Evolutionary conservation across 2,797 vertebrate species (phyloP), one percentile per base, ranked within the genome.

Genomic region (Acestrorhynchus altus): DNA sequence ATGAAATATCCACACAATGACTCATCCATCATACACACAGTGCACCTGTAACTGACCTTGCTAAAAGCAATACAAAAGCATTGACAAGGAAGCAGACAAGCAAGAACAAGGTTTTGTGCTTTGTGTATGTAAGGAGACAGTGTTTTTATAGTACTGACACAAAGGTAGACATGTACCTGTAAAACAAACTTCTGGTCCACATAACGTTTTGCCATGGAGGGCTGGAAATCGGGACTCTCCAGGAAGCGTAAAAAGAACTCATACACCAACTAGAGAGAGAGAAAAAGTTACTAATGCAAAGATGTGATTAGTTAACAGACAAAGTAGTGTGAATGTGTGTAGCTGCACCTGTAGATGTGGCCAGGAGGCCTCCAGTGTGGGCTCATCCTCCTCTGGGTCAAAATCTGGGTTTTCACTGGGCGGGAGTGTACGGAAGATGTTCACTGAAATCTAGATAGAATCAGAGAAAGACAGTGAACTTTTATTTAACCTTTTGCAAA

Each of bases 151-250:
- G 42, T 11, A 56, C 39, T 60, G 16, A 76, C 47, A 65, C 26
- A 67, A 13, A 80, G 5, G 31, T 40, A 77, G 18, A 69, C 8
- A 68, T 74, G 42, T 88, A 94, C 96, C 96, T 96, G 95, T 83
- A 97, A 81, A 68, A 97, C 96, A 87, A 97, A 97, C 88, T 97
- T 97, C 91, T 97, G 96, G 90, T 97, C 96, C 71, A 97, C 95
- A 11, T 97, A 96, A 88, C 96, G 95, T 88, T 97, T 97, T 81
- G 96, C 96, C 91, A 97, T 94, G 8, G 96, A 96, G 42, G 96
- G 96, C 85, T 97, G 96, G 91, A 97, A 97, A 89, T 97, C 96
- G 1, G 95, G 95, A 85, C 96, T 96, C 92, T 97, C 96, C 88
- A 97, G 91, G 89, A 97, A 97, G 78, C 96, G 95, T 83, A 97